phyloP scores from a whole-genome alignment of 2,888 invertebrate species.

The Teleiodes luculella region DNA sequence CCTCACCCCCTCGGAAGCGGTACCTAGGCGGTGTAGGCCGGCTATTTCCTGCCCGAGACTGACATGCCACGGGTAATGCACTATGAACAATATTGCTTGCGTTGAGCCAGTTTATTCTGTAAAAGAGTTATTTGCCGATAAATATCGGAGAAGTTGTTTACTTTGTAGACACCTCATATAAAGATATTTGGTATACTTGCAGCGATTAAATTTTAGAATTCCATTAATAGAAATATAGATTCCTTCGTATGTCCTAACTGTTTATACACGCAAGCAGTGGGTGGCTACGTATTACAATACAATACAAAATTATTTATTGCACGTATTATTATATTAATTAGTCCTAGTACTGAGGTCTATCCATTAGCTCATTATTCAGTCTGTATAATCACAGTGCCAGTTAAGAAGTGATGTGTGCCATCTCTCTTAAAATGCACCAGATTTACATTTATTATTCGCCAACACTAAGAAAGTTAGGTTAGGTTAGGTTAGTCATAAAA shows the following conservation, averaged over 20 bases:
- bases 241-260: no score
- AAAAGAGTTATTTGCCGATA: conserved; percentile 7
- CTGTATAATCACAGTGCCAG: neutral
- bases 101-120: neutral
- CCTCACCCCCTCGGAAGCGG: conserved; percentile 27
- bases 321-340: no score
- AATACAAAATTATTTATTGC: no score
- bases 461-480: neutral
- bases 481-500: no score
- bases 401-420: conserved; percentile 11
- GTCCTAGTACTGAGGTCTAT: no score
- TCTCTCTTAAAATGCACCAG: conserved; percentile 21
- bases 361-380: neutral
- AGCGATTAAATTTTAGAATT: no score
- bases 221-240: no score
- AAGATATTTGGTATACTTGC: neutral
- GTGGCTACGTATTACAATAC: no score
- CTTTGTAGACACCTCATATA: neutral
- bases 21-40: conserved; percentile 36
- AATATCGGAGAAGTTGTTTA: neutral
- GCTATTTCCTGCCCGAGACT: conserved; percentile 49
- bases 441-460: conserved; percentile 10
- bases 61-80: conserved; percentile 47
- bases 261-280: no score
- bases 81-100: conserved; percentile 17